Evolutionary conservation across 35 echinoderm and acorn worm genomes (phyloP), one percentile per base, ranked within the genome.

Genomic region (Apostichopus parvimensis): DNA sequence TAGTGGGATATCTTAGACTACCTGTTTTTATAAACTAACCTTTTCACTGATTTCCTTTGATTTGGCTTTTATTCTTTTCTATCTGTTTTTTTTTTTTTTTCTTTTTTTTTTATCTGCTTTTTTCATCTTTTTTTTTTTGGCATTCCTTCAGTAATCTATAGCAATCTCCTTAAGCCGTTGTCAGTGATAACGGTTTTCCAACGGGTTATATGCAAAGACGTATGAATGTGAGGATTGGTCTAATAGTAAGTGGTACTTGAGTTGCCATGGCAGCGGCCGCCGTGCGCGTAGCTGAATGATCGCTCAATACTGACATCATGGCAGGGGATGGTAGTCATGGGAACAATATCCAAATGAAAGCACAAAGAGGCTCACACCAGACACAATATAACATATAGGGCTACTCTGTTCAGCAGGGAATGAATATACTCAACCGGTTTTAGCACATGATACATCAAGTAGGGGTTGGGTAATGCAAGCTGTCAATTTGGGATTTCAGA

Each of bases 1-100:
- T 83, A 83, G 52, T 84, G 54, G 81, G 81, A 12, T 52, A 55
- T 75, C 71, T 75, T 75, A 75, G 71, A 20, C 15, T 4, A 75
- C 20, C 71, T 75, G 14, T 22, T 18, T 20, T 75, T 20, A n/a
- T 75, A 75, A 13, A 75, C 71, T 75, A 75, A 75, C 71, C 71
- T 75, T n/a, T 75, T 75, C n/a, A 75, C 71, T 75, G 71, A 75
- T 22, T 9, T 61, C 4, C 6, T 68, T 11, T 68, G 62, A 12
- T 66, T 66, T 68, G 11, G 11, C 18, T 68, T 68, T 68, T 68
- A 68, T 68, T 68, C 64, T 68, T 68, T 9, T 68, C 11, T 14
- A 68, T 11, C 18, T 68, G 11, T 68, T 18, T 68, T 18, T 18
- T 68, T 18, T n/a, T n/a, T 68, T 18, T 18, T n/a, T 18, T 18